phyloP scores from a whole-genome alignment of 2,797 vertebrate species.

The Pyrrhura leucotis region DNA sequence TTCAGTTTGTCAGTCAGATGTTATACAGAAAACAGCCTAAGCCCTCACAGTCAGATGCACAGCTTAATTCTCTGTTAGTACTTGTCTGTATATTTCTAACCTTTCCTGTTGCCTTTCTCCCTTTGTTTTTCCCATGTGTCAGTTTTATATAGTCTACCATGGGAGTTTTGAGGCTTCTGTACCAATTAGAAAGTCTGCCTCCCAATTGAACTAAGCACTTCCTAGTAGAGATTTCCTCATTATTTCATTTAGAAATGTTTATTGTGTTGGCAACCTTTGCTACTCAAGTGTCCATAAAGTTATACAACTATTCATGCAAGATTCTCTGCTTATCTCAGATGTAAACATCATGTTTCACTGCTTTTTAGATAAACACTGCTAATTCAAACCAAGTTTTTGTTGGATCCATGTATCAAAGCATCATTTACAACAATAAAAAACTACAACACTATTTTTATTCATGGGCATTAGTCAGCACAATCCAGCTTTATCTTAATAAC shows the following conservation, averaged over 20 bases:
- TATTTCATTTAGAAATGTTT: conserved; percentile 4
- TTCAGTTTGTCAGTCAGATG: not conserved
- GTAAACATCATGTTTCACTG: not conserved
- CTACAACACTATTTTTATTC: not conserved
- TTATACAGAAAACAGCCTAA: not conserved
- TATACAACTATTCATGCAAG: not conserved
- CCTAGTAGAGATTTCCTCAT: not conserved
- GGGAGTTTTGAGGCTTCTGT: not conserved
- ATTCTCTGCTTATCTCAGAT: not conserved
- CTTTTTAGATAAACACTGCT: not conserved
- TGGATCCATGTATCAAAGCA: not conserved
- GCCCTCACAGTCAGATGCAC: not conserved
- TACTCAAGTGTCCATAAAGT: not conserved
- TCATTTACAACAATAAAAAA: not conserved
- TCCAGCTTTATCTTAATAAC: not conserved
- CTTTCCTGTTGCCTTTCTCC: not conserved
- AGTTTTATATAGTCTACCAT: not conserved
- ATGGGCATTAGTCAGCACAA: not conserved
- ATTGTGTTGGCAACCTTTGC: not conserved
- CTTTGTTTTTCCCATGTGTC: not conserved
- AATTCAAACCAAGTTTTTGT: not conserved
- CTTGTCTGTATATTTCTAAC: not conserved
- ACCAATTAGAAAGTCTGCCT: not conserved
- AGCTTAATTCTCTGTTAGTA: not conserved
- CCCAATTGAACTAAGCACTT: not conserved